Evolutionary conservation across 2,113 vertebrate species (phyloP), one percentile per base, ranked within the genome.

Genomic region (Catagonus wagneri): DNA sequence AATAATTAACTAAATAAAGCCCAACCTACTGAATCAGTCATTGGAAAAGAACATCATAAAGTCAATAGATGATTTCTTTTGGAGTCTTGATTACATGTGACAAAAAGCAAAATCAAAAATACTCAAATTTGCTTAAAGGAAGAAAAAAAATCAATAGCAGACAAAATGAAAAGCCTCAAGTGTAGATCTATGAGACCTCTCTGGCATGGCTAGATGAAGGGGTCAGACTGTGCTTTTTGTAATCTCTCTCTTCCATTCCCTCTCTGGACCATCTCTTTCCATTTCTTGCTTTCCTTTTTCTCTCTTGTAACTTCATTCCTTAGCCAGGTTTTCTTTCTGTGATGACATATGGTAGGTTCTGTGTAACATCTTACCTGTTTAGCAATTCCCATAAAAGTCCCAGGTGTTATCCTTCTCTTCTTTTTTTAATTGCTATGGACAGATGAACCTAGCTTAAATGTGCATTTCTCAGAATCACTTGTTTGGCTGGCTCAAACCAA

Each of bases 241-340:
- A 58, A 80, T 65, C 1, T 12, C 56, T 27, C 8, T 50, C 32
- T 76, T 66, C 16, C 7, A 58, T 17, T 74, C 27, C n/a, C 39
- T 89, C 61, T 85, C 20, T 96, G 3, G 23, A 63, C 0, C 9
- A 66, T 39, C 1, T 69, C 25, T 78, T 94, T 29, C 19, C 13
- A 39, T 69, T 93, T 83, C 8, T 83, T 90, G 17, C 34, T 95
- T 93, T 54, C 3, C n/a, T 66, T 83, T 87, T 87, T 58, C 36
- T 74, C 4, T 83, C 6, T 66, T 14, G 69, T 36, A 61, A 2
- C 29, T 96, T 91, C 27, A 74, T 83, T 83, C 20, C 85, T 74
- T 74, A 39, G 12, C 39, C 14, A 75, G 6, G 0, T 65, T 83
- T 93, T 93, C 16, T 66, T 78, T 34, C 36, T 25, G 6, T 25